Percentiles rank a stretch among this genome's conserved stretches.
Evolutionary conservation across 2,113 vertebrate genomes (phyloP).

Genomic region (Aspiorhynchus laticeps): DNA sequence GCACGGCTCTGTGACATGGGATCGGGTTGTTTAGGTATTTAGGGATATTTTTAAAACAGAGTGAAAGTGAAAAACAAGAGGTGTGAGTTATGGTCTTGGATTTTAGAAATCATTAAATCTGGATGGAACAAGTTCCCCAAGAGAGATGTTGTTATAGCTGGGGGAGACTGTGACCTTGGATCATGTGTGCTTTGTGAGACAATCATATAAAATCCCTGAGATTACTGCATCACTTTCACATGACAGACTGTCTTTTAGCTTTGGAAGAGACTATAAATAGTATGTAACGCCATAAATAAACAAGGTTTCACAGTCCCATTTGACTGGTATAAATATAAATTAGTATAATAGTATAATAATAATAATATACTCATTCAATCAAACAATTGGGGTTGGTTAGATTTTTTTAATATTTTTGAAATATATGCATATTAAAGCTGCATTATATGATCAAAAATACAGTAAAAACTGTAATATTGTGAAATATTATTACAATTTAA

Average conservation of each 20-base stretch:
- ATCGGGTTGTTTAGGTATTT: neutral
- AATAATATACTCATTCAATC: neutral
- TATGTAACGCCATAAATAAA: neutral
- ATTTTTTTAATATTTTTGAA: no score
- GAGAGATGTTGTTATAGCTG: neutral
- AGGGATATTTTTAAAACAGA: slow-evolving; percentile 7
- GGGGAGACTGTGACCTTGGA: neutral
- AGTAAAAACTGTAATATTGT: neutral
- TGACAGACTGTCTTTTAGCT: neutral
- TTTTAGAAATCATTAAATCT: neutral
- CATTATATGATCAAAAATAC: neutral
- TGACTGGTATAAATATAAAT: neutral
- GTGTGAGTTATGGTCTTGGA: neutral
- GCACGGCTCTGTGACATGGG: neutral
- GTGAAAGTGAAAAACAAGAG: neutral
- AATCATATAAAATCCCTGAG: neutral
- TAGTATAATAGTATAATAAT: no score
- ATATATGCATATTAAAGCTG: neutral
- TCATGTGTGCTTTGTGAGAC: neutral
- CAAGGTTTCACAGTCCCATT: neutral
- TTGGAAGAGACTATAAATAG: neutral
- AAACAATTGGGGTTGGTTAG: neutral
- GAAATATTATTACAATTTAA: neutral
- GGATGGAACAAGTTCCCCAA: neutral
- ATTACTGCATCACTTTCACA: neutral